These are phyloP conservation scores for Chrysolina oricalcia DNA, from an alignment of 2,888 invertebrate species.

Conservation along the genomic window DNA sequence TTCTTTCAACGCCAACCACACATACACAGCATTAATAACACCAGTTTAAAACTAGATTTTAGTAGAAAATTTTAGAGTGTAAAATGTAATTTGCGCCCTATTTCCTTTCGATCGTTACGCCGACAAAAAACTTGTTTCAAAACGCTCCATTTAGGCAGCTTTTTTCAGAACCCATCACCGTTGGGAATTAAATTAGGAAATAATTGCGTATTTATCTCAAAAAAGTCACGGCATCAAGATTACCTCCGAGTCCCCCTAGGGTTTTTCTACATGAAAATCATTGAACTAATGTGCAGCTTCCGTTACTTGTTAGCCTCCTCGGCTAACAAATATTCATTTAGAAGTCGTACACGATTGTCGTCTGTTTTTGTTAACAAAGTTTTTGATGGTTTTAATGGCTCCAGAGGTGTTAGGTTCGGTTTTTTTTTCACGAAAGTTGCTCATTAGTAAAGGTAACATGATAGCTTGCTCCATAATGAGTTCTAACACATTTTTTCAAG, in stretches of 20 bases:
- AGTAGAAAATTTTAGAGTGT: not conserved
- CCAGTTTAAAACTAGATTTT: no score
- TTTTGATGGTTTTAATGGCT: slow-evolving; percentile 21
- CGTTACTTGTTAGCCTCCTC: slow-evolving; percentile 59
- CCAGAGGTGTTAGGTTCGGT: slow-evolving; percentile 12
- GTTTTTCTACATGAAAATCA: slow-evolving; percentile 64
- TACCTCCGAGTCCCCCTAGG: slow-evolving; percentile 47
- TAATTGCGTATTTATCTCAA: slow-evolving; percentile 32
- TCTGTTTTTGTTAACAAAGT: slow-evolving; percentile 14
- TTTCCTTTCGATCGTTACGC: not conserved
- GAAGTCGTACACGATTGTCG: slow-evolving; percentile 8
- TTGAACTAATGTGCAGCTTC: slow-evolving; percentile 64
- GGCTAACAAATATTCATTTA: slow-evolving; percentile 19
- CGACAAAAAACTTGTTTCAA: slow-evolving; percentile 1
- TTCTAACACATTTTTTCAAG: slow-evolving; percentile 19
- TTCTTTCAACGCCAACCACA: no score
- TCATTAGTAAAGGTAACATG: slow-evolving; percentile 25
- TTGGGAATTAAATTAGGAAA: slow-evolving; percentile 18
- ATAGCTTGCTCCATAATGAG: slow-evolving; percentile 26
- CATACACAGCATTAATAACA: no score
- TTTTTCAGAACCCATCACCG: not conserved
- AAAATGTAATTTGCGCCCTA: not conserved
- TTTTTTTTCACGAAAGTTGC: slow-evolving; percentile 26
- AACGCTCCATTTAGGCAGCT: slow-evolving; percentile 14
- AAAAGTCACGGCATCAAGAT: slow-evolving; percentile 24